A percentile compares a stretch with the other conserved stretches of the same genome.
Conservation (phyloP, 2,888 invertebrate species). For the Micoletzkya japonica region DNA sequence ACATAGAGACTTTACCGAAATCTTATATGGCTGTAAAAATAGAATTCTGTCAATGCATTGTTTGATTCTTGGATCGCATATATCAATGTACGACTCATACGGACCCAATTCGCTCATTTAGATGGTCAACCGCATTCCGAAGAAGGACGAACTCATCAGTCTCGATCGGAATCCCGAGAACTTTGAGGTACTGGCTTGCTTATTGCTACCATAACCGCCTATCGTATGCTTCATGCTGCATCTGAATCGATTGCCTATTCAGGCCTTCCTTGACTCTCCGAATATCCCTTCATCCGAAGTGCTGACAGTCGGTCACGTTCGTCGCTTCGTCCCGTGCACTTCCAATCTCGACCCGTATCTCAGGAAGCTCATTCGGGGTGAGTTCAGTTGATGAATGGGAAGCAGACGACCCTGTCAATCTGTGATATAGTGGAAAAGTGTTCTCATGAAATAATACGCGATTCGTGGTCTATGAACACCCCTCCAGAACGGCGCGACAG, state of each 20-base stretch:
- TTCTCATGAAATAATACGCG: not conserved
- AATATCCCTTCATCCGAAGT: conserved; percentile 48
- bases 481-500: conserved; percentile 24
- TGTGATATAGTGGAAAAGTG: not conserved
- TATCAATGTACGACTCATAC: not conserved
- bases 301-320: conserved; percentile 71
- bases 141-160: conserved; percentile 38
- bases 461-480: no score
- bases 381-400: not conserved
- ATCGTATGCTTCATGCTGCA: not conserved
- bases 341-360: conserved; percentile 97
- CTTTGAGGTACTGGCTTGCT: conserved; percentile 37
- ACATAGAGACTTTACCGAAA: no score
- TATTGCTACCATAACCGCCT: not conserved
- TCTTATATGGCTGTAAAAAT: no score
- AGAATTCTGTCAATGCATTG: not conserved
- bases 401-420: not conserved
- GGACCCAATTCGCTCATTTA: not conserved
- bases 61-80: not conserved
- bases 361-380: conserved; percentile 92
- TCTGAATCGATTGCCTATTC: not conserved
- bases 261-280: conserved; percentile 44
- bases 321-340: conserved; percentile 94
- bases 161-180: conserved; percentile 56
- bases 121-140: conserved; percentile 53